Conservation (phyloP, 1,140 invertebrate genomes). For the Psix sp. region DNA sequence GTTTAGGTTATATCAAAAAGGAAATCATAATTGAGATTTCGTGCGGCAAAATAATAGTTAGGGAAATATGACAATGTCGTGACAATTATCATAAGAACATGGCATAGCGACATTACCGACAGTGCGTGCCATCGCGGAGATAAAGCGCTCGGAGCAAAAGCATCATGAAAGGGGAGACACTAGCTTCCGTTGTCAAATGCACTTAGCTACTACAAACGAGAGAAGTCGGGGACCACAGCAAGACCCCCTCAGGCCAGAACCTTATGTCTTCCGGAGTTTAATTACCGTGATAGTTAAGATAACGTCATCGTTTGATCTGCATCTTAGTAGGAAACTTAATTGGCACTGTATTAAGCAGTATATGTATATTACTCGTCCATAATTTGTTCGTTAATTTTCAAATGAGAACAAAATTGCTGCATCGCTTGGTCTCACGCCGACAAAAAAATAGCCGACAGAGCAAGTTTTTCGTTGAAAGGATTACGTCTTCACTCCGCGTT, state of each 20-base stretch:
- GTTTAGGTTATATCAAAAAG: too few species aligned
- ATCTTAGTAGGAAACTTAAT: constrained; percentile 55
- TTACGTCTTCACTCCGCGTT: constrained; percentile 30
- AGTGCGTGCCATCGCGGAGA: constrained; percentile 39
- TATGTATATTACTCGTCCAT: constrained; percentile 19
- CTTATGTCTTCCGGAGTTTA: constrained; percentile 72
- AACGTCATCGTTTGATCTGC: constrained; percentile 63
- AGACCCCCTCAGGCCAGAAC: constrained; percentile 67
- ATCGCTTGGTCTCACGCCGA: neutral
- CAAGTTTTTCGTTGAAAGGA: constrained; percentile 17
- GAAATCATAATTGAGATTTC: constrained; percentile 33
- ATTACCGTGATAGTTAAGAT: constrained; percentile 70
- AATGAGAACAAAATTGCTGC: constrained; percentile 1
- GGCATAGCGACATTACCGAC: constrained; percentile 37
- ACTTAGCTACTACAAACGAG: constrained; percentile 76
- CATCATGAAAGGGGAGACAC: constrained; percentile 66
- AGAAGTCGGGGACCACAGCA: constrained; percentile 65
- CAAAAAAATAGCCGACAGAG: neutral
- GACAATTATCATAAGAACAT: constrained; percentile 48
- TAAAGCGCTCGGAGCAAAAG: constrained; percentile 65
- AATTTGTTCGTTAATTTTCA: constrained; percentile 34
- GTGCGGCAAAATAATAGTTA: neutral
- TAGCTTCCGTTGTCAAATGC: constrained; percentile 76
- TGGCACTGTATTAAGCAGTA: constrained; percentile 38
- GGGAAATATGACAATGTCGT: constrained; percentile 39